Percentiles rank a stretch among this genome's conserved stretches.
Evolutionary conservation across 2,113 vertebrate genomes (phyloP).

Genomic region (mouse (Mus musculus)): DNA sequence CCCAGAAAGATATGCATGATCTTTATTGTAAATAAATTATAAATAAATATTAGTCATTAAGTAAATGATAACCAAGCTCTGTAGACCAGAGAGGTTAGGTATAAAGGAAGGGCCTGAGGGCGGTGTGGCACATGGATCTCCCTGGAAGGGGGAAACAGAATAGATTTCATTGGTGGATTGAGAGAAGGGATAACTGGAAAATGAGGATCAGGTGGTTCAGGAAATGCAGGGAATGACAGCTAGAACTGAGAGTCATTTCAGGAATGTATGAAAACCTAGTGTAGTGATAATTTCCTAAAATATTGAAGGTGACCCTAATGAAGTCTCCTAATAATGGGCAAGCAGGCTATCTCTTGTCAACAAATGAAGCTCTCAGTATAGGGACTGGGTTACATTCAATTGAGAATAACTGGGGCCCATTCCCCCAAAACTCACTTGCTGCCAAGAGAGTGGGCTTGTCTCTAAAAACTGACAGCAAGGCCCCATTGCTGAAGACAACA

Average conservation of each 20-base stretch:
- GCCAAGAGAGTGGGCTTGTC: not conserved
- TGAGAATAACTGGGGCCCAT: not conserved
- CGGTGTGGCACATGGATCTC: not conserved
- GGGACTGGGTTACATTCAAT: not conserved
- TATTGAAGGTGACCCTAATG: not conserved
- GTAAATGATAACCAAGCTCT: not conserved
- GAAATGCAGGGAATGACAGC: not conserved
- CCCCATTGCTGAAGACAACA: not conserved
- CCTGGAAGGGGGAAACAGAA: not conserved
- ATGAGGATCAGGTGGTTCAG: not conserved
- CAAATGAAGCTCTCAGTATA: not conserved
- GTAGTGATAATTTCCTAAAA: not conserved
- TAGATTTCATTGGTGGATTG: not conserved
- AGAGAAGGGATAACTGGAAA: not conserved
- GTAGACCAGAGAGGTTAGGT: not conserved
- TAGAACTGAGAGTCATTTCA: not conserved
- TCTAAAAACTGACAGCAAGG: not conserved
- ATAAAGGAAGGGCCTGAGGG: not conserved
- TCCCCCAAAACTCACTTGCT: not conserved
- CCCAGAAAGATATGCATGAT: not conserved
- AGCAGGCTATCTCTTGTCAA: not conserved
- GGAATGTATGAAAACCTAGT: not conserved
- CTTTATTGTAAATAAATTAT: not conserved
- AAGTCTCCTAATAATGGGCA: not conserved
- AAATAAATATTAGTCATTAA: not conserved